Evolutionary conservation across 2,797 vertebrate genomes (phyloP).

Genomic region (Poecilia velifera): DNA sequence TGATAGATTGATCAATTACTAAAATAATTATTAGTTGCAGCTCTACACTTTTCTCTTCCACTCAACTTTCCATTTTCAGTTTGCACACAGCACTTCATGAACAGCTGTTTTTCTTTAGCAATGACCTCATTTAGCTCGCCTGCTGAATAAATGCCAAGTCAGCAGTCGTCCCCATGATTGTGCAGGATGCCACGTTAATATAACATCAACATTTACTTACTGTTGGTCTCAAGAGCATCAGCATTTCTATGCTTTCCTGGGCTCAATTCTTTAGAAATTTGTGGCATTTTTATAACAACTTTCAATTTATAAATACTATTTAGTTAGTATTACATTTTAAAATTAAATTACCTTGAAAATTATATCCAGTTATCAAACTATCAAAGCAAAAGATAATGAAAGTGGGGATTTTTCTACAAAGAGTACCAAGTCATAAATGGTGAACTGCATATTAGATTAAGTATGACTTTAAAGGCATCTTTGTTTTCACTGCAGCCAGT

Average conservation of each 20-base stretch:
- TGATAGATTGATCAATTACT: no score
- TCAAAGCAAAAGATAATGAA: neutral
- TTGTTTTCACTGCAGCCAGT: neutral
- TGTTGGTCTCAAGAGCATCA: neutral
- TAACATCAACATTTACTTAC: neutral
- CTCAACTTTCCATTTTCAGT: neutral
- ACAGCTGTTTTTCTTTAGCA: neutral
- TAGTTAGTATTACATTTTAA: neutral
- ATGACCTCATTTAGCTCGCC: neutral
- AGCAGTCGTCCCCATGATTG: neutral
- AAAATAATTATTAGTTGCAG: no score
- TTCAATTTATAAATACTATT: neutral
- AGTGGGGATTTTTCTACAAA: neutral
- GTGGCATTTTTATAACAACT: neutral
- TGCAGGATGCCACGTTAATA: neutral
- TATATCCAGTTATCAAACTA: neutral
- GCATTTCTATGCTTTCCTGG: neutral
- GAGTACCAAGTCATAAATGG: neutral
- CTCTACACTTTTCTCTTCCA: neutral
- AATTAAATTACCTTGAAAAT: neutral
- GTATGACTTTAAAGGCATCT: neutral
- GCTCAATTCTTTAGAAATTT: neutral
- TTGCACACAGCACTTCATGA: neutral
- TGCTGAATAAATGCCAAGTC: neutral
- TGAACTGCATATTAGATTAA: neutral